Conservation (phyloP, 2,797 vertebrate species). For the Pseudochaenichthys georgianus region DNA sequence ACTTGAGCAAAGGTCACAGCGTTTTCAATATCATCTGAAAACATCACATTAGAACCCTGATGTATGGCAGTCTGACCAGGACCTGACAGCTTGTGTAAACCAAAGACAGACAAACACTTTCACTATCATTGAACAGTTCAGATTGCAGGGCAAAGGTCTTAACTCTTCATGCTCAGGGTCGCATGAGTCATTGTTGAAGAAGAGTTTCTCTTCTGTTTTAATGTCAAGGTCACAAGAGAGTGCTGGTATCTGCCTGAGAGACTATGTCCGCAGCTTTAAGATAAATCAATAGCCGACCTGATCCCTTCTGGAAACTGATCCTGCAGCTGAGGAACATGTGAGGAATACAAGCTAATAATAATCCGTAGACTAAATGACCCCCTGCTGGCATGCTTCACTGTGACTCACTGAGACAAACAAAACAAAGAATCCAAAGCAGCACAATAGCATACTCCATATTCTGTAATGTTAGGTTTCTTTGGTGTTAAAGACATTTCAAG, state of each 20-base stretch:
- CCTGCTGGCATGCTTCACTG: conserved; percentile 5
- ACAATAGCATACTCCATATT: not conserved
- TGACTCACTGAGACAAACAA: conserved; percentile 19
- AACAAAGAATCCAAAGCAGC: conserved; percentile 10
- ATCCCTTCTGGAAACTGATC: conserved; percentile 67
- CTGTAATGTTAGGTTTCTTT: not conserved
- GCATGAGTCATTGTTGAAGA: conserved; percentile 43
- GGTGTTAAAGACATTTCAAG: not conserved
- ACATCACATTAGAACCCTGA: not conserved
- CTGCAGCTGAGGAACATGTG: conserved; percentile 42
- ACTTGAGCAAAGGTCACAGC: not conserved
- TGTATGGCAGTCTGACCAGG: not conserved
- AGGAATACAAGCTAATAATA: conserved; percentile 66
- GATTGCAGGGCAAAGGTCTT: conserved; percentile 7
- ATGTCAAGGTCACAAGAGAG: conserved; percentile 62
- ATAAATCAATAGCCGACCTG: conserved; percentile 64
- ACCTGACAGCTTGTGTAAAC: not conserved
- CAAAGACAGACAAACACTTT: no score
- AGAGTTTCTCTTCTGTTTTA: conserved; percentile 33
- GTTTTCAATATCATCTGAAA: not conserved
- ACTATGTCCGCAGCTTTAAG: conserved; percentile 32
- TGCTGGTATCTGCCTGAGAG: conserved; percentile 17
- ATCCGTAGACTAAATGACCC: conserved; percentile 45
- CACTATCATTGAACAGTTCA: no score
- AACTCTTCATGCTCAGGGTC: conserved; percentile 1